phyloP scores from a whole-genome alignment of 2,113 vertebrate species.

The Cisticola juncidis region DNA sequence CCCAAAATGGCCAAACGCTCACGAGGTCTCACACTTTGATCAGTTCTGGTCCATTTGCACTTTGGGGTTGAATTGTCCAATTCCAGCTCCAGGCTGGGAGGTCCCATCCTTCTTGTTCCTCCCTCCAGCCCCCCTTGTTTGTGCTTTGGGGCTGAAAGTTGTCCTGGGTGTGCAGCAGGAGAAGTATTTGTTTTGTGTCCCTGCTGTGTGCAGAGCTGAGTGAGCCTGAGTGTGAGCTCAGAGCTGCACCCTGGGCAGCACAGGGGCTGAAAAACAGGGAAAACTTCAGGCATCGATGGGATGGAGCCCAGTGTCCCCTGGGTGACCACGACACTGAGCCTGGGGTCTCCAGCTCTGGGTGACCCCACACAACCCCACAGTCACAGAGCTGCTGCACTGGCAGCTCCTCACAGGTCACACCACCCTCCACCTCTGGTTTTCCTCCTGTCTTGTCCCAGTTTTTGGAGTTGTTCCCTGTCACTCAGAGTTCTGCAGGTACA shows the following conservation, averaged over 20 bases:
- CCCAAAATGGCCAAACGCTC: not conserved
- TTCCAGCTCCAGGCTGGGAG: not conserved
- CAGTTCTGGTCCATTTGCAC: not conserved
- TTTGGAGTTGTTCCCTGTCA: accelerated
- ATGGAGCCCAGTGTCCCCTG: not conserved
- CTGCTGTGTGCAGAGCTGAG: not conserved
- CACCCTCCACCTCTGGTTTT: not conserved
- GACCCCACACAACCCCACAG: not conserved
- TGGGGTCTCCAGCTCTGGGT: not conserved
- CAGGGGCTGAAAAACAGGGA: not conserved
- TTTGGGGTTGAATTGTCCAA: not conserved
- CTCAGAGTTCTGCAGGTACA: not conserved
- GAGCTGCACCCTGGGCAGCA: not conserved
- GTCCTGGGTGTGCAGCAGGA: too few species aligned
- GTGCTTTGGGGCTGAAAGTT: not conserved
- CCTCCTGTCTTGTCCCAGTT: not conserved
- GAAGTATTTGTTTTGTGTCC: not conserved
- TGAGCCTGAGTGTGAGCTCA: not conserved
- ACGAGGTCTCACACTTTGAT: not conserved
- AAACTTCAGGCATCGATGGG: not conserved
- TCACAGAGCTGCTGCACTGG: not conserved
- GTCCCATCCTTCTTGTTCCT: not conserved
- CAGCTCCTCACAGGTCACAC: not conserved
- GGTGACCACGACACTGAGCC: not conserved
- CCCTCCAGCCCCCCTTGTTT: not conserved